Percentiles rank a stretch among this genome's conserved stretches.
phyloP scores from a whole-genome alignment of 37 sponge, comb jelly and placozoan genomes.

The Mnemiopsis leidyi region DNA sequence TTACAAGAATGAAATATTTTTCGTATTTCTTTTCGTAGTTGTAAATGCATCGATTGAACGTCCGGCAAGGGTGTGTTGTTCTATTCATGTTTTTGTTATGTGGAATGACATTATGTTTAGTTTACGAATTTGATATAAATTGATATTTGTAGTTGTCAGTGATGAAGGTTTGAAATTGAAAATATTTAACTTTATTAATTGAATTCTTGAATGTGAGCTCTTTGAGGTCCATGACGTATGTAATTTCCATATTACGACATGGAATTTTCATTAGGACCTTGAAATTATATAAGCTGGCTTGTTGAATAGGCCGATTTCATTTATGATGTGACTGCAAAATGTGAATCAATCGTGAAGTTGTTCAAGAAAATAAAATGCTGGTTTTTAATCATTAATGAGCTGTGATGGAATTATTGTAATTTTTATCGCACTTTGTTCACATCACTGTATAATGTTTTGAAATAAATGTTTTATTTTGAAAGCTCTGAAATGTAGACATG shows the following conservation, averaged over 20 bases:
- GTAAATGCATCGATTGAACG: too few species aligned
- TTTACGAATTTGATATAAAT: not conserved
- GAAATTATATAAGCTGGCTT: not conserved
- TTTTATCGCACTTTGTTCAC: not conserved
- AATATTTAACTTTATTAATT: not conserved
- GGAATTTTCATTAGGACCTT: not conserved
- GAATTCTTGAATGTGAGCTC: not conserved
- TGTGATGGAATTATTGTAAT: not conserved
- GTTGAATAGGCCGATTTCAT: not conserved
- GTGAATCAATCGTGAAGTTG: not conserved
- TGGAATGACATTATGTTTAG: not conserved
- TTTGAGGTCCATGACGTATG: too few species aligned
- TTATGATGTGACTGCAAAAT: too few species aligned
- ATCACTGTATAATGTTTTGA: not conserved
- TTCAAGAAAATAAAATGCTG: not conserved
- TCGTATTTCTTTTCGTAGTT: too few species aligned
- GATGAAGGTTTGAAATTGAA: not conserved
- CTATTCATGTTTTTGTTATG: not conserved
- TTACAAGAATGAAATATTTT: too few species aligned
- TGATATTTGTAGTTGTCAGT: not conserved
- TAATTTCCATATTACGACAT: too few species aligned
- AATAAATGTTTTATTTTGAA: not conserved
- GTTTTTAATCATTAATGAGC: not conserved
- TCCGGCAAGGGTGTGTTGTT: too few species aligned
- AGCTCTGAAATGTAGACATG: too few species aligned